A percentile compares a stretch with the other conserved stretches of the same genome.
phyloP scores from a whole-genome alignment of 2,797 vertebrate genomes.

The Periophthalmus magnuspinnatus region DNA sequence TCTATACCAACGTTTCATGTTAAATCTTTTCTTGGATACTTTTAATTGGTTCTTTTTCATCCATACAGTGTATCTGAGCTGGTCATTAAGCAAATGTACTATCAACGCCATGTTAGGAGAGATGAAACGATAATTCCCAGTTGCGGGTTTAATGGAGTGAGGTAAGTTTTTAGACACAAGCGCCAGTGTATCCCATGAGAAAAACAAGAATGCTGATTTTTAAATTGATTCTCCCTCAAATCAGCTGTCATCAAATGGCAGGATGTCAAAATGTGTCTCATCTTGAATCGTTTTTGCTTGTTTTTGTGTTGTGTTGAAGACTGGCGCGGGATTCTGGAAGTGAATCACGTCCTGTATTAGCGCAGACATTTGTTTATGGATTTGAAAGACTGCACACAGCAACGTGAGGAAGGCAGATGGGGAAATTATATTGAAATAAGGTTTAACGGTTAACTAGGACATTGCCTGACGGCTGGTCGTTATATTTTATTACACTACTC shows the following conservation, averaged over 20 bases:
- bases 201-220: conserved; percentile 24
- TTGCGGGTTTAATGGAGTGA: conserved; percentile 38
- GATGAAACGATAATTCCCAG: conserved; percentile 25
- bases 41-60: conserved; percentile 35
- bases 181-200: background rate
- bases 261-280: background rate
- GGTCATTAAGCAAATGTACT: conserved; percentile 22
- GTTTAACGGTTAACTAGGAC: background rate
- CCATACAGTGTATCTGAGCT: conserved; percentile 15
- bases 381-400: conserved; percentile 31
- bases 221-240: conserved; percentile 6
- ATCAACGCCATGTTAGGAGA: conserved; percentile 34
- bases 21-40: background rate
- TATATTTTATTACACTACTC: background rate
- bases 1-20: background rate
- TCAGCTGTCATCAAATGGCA: background rate
- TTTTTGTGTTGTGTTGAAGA: conserved; percentile 16
- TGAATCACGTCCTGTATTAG: conserved; percentile 26
- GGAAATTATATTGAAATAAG: background rate
- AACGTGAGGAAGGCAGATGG: conserved; percentile 25
- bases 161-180: conserved; percentile 9
- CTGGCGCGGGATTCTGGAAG: conserved; percentile 4
- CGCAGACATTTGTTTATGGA: conserved; percentile 42
- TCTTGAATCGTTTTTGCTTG: background rate
- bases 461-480: background rate